These are phyloP conservation scores for Protobothrops flavoviridis DNA, from an alignment of 2,113 vertebrate genomes.

Conservation along the genomic window DNA sequence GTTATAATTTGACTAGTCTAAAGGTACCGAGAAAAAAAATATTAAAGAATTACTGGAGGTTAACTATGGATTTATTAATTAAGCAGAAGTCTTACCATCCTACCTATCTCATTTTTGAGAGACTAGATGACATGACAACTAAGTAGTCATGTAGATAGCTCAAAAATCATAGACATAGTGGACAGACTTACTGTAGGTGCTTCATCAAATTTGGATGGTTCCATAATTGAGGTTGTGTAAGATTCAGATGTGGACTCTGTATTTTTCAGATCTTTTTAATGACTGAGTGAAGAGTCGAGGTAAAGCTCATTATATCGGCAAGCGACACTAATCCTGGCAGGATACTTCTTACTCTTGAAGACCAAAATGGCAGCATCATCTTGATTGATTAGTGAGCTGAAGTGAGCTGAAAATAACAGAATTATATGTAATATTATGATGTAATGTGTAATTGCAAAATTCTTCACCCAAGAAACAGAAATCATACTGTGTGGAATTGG, in stretches of 20 bases:
- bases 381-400: background rate
- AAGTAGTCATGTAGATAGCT: too few species aligned
- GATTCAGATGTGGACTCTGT: background rate
- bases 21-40: too few species aligned
- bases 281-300: background rate
- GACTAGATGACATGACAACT: background rate
- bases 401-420: background rate
- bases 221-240: background rate
- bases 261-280: background rate
- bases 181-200: too few species aligned
- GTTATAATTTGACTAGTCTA: background rate
- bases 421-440: background rate
- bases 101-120: background rate
- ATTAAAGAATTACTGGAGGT: too few species aligned
- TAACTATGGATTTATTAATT: too few species aligned
- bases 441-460: background rate
- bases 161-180: too few species aligned
- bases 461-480: background rate
- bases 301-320: background rate
- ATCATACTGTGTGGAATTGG: background rate
- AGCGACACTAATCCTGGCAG: background rate
- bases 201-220: background rate
- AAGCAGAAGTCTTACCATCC: background rate
- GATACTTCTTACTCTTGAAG: background rate
- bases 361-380: background rate